A percentile compares a stretch with the other conserved stretches of the same genome.
phyloP scores from a whole-genome alignment of 2,888 invertebrate genomes.

The Limnephilus rhombicus region DNA sequence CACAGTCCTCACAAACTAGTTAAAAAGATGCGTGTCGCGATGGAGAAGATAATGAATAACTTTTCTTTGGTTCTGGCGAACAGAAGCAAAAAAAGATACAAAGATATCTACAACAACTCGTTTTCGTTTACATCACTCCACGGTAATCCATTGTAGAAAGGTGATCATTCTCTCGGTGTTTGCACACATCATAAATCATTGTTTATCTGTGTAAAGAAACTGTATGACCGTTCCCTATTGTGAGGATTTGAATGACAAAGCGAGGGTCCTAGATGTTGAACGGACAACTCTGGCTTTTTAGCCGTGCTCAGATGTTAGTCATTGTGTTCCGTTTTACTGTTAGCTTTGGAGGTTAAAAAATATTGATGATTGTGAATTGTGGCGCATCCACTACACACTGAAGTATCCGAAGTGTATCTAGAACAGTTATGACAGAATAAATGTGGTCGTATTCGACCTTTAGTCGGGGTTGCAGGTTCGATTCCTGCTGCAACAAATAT shows the following conservation, averaged over 20 bases:
- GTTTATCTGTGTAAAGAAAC: conserved; percentile 59
- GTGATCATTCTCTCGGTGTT: conserved; percentile 58
- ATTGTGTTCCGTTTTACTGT: not conserved
- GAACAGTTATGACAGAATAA: too few species aligned
- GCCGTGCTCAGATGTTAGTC: not conserved
- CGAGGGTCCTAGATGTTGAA: not conserved
- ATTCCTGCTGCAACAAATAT: too few species aligned
- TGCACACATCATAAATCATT: conserved; percentile 66
- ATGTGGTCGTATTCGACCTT: too few species aligned
- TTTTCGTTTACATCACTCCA: conserved; percentile 34
- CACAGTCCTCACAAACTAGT: not conserved
- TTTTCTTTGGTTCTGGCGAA: conserved; percentile 20
- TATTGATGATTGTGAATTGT: not conserved
- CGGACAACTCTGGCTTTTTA: not conserved
- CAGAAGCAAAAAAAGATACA: conserved; percentile 39
- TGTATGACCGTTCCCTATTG: conserved; percentile 53
- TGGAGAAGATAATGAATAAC: conserved; percentile 20
- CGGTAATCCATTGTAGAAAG: conserved; percentile 37
- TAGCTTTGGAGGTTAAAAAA: not conserved
- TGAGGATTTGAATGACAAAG: conserved; percentile 62
- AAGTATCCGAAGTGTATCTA: too few species aligned
- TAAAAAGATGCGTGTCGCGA: conserved; percentile 38
- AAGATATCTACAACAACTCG: conserved; percentile 32
- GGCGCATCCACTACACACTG: not conserved
- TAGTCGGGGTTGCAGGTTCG: too few species aligned